phyloP scores from a whole-genome alignment of 2,888 invertebrate species.

The Drosophila imparisetae region DNA sequence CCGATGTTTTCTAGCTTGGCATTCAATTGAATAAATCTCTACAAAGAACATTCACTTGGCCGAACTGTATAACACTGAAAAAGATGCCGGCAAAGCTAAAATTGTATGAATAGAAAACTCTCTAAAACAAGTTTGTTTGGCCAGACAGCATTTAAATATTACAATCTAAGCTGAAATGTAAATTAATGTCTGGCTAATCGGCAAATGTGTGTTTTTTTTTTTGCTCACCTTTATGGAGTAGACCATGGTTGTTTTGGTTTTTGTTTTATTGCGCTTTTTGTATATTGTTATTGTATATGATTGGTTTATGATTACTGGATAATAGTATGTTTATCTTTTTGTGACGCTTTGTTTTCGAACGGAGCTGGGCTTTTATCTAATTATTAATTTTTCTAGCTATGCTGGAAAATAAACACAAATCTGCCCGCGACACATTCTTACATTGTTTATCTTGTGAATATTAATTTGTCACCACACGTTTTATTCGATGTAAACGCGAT shows the following conservation, averaged over 20 bases:
- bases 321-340: slow-evolving; percentile 1
- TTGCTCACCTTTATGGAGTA: slow-evolving; percentile 77
- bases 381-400: slow-evolving; percentile 7
- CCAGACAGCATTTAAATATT: slow-evolving; percentile 14
- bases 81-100: neutral
- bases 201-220: neutral
- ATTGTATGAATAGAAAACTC: neutral
- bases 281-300: slow-evolving; percentile 11
- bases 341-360: slow-evolving; percentile 18
- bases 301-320: neutral
- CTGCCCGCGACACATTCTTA: neutral
- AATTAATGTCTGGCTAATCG: neutral
- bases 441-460: slow-evolving; percentile 11
- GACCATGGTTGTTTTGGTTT: slow-evolving; percentile 56
- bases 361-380: slow-evolving; percentile 8
- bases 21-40: slow-evolving; percentile 28
- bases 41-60: slow-evolving; percentile 4
- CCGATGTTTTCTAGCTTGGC: slow-evolving; percentile 16
- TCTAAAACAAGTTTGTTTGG: slow-evolving; percentile 36
- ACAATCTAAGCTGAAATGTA: slow-evolving; percentile 3
- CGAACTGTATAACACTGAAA: neutral
- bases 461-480: slow-evolving; percentile 34
- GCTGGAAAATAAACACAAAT: slow-evolving; percentile 1
- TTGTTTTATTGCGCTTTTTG: slow-evolving; percentile 8
- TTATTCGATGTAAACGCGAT: slow-evolving; percentile 19